phyloP scores from a whole-genome alignment of 2,797 vertebrate genomes.

The Hafferia zeledoni region DNA sequence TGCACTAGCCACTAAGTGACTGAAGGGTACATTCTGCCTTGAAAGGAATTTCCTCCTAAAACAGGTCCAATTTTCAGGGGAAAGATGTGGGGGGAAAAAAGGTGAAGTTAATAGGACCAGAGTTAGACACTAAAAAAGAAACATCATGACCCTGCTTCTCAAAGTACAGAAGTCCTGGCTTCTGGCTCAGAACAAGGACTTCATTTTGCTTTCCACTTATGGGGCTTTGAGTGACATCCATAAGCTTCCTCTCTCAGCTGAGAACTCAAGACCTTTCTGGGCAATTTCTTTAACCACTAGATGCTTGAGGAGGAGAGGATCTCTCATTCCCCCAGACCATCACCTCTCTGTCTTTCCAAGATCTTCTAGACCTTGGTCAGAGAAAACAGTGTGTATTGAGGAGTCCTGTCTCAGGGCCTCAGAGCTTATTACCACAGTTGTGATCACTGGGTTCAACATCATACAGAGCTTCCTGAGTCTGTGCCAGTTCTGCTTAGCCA shows the following conservation, averaged over 20 bases:
- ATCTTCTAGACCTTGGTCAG: background rate
- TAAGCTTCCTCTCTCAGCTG: background rate
- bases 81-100: rapidly evolving
- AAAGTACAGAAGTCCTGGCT: background rate
- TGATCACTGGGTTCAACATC: background rate
- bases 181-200: background rate
- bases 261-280: background rate
- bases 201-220: background rate
- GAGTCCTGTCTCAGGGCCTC: background rate
- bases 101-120: background rate
- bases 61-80: background rate
- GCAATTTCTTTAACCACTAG: background rate
- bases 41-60: background rate
- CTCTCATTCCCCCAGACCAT: background rate
- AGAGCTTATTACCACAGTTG: background rate
- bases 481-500: background rate
- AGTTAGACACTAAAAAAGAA: background rate
- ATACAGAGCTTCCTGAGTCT: background rate
- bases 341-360: background rate
- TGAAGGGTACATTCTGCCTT: background rate
- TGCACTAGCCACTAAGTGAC: background rate
- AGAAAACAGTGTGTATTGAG: background rate
- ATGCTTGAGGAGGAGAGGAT: background rate
- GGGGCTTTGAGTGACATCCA: background rate
- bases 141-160: background rate